phyloP scores from a whole-genome alignment of 2,797 vertebrate species.

The Pyrocephalus nanus region DNA sequence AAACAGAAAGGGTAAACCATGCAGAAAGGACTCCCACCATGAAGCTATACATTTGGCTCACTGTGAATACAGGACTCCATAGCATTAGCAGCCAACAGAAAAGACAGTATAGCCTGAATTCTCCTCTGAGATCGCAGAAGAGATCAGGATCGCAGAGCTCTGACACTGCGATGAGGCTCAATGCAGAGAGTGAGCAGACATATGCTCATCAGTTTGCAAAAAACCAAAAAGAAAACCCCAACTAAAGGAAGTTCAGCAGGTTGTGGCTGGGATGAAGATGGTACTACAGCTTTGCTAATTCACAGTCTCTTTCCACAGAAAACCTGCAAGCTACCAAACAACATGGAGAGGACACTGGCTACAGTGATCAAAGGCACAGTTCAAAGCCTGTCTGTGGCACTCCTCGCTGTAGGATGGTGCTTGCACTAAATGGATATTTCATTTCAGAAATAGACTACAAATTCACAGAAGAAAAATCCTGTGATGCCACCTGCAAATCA shows the following conservation, averaged over 20 bases:
- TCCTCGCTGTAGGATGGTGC: neutral
- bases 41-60: neutral
- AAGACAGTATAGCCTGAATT: neutral
- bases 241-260: neutral
- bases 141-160: neutral
- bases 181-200: neutral
- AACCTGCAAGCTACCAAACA: neutral
- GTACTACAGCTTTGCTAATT: neutral
- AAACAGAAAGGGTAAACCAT: neutral
- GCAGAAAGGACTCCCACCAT: conserved; percentile 3
- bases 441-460: neutral
- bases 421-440: accelerated
- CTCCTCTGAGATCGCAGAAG: neutral
- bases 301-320: neutral
- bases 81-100: neutral
- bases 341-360: accelerated
- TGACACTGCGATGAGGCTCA: neutral
- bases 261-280: neutral
- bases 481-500: neutral
- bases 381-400: neutral
- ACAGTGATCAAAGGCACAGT: neutral
- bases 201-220: neutral
- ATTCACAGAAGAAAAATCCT: neutral
- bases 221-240: neutral
- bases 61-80: neutral